Evolutionary conservation across 1,140 invertebrate genomes (phyloP), one percentile per base, ranked within the genome.

Genomic region (Hylaeus volcanicus): DNA sequence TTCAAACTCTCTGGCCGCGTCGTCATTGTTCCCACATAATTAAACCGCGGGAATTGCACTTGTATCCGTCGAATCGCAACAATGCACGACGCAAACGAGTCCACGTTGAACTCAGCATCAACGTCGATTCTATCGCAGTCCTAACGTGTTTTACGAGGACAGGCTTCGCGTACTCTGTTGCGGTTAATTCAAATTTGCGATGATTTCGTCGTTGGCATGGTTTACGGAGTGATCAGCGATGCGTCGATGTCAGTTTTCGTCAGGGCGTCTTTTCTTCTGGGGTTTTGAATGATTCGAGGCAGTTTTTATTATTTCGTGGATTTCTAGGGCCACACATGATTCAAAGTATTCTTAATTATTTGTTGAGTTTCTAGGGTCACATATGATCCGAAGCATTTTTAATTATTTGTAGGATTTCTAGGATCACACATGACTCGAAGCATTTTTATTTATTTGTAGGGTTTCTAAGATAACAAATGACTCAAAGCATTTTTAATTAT

Each of bases 31-130:
- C 12, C 6, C 26, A 15, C 14, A 11, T 74, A 79, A 79, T 79
- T 73, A 79, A 56, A 64, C 26, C 51, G 58, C 43, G 63, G 51
- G 69, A 81, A 75, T 76, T 81, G 41, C 68, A 69, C 48, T 85
- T 73, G 43, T 64, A 68, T 69, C 58, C 15, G 43, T 55, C 39
- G 6, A 4, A 55, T 11, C 68, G 11, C 9, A 53, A 26, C 51
- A 6, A 2, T 26, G 26, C 39, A 63, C n/a, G 39, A 75, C 15
- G 51, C 15, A 15, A 43, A 37, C 39, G 58, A 45, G 39, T 39
- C 12, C 8, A 12, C 48, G 61, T 65, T 37, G 5, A 3, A n/a
- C 58, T 43, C 26, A 39, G 63, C 48, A 58, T 12, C n/a, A 12
- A 12, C 5, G 5, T 51, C 74, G 41, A 58, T 60, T 51, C 12